Base-by-base conservation (phyloP, 2,797 vertebrate genomes). In the Anguilla obscura region DNA sequence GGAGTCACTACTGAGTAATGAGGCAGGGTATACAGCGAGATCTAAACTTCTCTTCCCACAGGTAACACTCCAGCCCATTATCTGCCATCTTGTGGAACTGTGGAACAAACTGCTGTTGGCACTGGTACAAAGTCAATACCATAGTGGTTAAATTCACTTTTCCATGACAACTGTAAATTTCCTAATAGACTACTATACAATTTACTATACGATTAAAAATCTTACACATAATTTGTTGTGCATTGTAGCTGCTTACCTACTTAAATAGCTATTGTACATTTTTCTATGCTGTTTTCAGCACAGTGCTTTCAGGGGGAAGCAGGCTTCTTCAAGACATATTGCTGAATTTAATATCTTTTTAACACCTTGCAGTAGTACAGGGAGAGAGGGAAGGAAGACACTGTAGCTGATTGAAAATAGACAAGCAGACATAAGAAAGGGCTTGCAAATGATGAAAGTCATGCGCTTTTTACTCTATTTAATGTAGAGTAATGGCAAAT, bases 191-290 rank as follows among this genome's bases (percentile, higher is more conserved):
- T 40, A 40, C 40, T 45, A 45, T 5, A 45, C 40, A 45, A 45
- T 45, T 45, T 52, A 52, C 50, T 52, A 52, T 52, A 52, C 6
- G 12, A 52, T 52, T 71, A 50, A 86, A 18, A 69, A 86, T 86
- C 27, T 69, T 48, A 71, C 85, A 86, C 58, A 86, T 63, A 36
- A 71, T 45, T 45, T 66, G 85, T 86, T 66, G 60, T 86, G 58
- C 10, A 52, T 52, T 52, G 10, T 52, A 12, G 50, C n/a, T 71
- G 24, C 66, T 71, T 71, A 71, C 66, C 66, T 71, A 1, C n/a
- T 21, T 74, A 74, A 14, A 30, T 33, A 74, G 69, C 69, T 74
- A 74, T 30, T 74, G 69, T 33, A 74, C 69, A 30, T 74, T 33
- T 6, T 33, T 74, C 0, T 16, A 2, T 36, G 30, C 27, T 33